phyloP scores from a whole-genome alignment of 2,888 invertebrate species.

The Chouioia cunea region DNA sequence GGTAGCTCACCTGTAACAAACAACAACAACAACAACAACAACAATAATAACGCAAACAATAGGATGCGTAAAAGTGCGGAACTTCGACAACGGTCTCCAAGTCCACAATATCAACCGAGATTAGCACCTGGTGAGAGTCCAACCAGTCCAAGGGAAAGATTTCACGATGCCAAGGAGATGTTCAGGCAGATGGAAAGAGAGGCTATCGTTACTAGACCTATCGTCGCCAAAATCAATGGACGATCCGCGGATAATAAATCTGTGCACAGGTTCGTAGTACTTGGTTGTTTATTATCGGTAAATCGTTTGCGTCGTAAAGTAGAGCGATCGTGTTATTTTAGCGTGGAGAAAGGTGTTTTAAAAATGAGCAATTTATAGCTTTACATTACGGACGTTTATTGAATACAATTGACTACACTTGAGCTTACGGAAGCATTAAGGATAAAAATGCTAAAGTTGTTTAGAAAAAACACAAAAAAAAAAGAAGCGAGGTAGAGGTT shows the following conservation, averaged over 20 bases:
- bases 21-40: constrained; percentile 37
- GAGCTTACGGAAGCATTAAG: too few relatives aligned
- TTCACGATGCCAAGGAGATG: constrained; percentile 89
- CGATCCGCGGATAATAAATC: constrained; percentile 31
- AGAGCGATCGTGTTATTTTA: too few relatives aligned
- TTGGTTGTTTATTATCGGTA: too few relatives aligned
- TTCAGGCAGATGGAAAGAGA: constrained; percentile 84
- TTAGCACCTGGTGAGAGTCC: constrained; percentile 65
- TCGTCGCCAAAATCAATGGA: constrained; percentile 56
- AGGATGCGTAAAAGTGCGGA: constrained; percentile 70
- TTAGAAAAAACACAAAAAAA: too few relatives aligned
- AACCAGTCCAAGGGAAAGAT: constrained; percentile 78
- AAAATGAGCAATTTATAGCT: neutral
- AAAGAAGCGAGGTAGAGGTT: too few relatives aligned
- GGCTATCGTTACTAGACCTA: constrained; percentile 56
- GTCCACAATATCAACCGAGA: constrained; percentile 68
- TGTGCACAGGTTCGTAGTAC: constrained; percentile 30
- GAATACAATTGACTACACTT: too few relatives aligned
- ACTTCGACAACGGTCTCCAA: constrained; percentile 67
- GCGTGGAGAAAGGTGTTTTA: neutral
- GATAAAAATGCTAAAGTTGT: too few relatives aligned
- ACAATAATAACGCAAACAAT: constrained; percentile 43
- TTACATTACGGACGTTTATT: neutral
- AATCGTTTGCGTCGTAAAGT: too few relatives aligned
- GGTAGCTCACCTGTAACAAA: constrained; percentile 58